These are phyloP conservation scores for Teleiodes luculella DNA, from an alignment of 2,888 invertebrate genomes.

Conservation along the genomic window DNA sequence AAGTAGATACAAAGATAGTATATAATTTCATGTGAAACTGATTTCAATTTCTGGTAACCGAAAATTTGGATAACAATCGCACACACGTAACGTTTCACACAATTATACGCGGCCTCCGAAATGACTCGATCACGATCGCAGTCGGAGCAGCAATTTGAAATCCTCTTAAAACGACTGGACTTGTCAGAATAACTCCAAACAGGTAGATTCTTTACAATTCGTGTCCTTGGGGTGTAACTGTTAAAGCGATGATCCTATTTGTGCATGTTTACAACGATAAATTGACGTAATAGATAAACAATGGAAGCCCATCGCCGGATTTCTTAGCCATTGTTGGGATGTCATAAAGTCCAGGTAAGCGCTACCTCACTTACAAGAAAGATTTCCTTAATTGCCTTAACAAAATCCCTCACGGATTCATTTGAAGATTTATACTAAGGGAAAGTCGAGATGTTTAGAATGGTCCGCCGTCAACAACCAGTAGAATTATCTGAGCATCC, in stretches of 20 bases:
- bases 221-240: conserved; percentile 48
- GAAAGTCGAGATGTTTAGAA: conserved; percentile 1
- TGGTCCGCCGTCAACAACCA: neutral
- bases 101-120: conserved; percentile 9
- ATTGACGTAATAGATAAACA: conserved; percentile 73
- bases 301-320: conserved; percentile 38
- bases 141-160: conserved; percentile 21
- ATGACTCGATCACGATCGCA: conserved; percentile 18
- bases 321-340: conserved; percentile 45
- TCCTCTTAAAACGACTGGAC: conserved; percentile 21
- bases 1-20: too few relatives aligned
- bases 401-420: conserved; percentile 45
- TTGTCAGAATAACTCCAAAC: conserved; percentile 26
- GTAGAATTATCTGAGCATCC: conserved; percentile 21
- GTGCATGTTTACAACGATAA: conserved; percentile 46
- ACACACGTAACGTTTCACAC: conserved; percentile 11
- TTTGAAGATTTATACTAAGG: conserved; percentile 8
- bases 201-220: conserved; percentile 54
- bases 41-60: neutral
- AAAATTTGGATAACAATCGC: conserved; percentile 7
- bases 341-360: conserved; percentile 69
- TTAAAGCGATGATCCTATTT: conserved; percentile 68
- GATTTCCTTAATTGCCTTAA: conserved; percentile 54
- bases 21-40: too few relatives aligned
- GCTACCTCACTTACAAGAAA: conserved; percentile 70